Base-by-base conservation (phyloP, 2,888 invertebrate species). In the Sturmia bella region DNA sequence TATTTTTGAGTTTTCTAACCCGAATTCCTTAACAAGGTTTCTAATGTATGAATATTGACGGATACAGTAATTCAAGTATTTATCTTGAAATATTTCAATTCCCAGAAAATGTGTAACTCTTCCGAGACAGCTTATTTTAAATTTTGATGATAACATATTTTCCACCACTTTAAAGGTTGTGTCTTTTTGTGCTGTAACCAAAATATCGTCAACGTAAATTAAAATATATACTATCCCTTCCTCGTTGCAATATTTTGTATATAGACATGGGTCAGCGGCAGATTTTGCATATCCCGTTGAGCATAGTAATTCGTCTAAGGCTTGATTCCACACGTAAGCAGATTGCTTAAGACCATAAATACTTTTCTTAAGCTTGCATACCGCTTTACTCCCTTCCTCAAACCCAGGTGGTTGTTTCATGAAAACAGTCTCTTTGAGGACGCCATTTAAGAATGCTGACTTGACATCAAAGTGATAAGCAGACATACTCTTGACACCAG, bases 231-330 rank as follows among this genome's bases (percentile, higher is more conserved):
- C 54, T 43, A 32, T 6, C 54, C 54, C 41, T 43, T 68, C 50
- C 52, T 52, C 64, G 52, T 52, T 66, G 66, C 21, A 39, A 24
- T 39, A 66, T 52, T 66, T 66, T 66, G 66, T 66, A 19, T 66
- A 66, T 13, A 50, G 2, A 32, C 27, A 37, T 7, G 37, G 37
- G 12, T 37, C 37, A 37, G 37, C 37, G 12, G 7, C 37, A 7
- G 39, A 39, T 52, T 27, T 13, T 7, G 19, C 13, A 52, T 27
- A 39, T 37, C 66, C 13, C 66, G n/a, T 24, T 19, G 48, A 17
- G 52, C 50, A 13, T 1, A 68, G 7, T 1, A 68, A 39, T 2
- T 68, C 15, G 24, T 54, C 41, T 17, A 68, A 27, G 13, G 54
- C 13, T 12, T 54, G 37, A 37, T 69, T 69, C 56, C 43, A 69